These are phyloP conservation scores for Rhagologus leucostigma DNA, from an alignment of 2,113 vertebrate genomes.

Conservation along the genomic window DNA sequence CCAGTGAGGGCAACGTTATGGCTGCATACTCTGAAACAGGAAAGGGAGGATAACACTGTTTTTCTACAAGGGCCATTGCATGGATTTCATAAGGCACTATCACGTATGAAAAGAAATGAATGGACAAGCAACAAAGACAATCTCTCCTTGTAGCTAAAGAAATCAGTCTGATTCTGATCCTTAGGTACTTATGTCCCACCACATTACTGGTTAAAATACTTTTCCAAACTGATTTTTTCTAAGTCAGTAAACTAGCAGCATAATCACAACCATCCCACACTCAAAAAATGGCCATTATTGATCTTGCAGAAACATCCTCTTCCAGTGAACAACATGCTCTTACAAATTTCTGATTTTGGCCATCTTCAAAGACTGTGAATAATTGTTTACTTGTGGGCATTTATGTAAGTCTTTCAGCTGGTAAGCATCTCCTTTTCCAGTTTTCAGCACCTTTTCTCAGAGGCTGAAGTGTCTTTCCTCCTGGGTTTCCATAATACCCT, in stretches of 20 bases:
- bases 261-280: background rate
- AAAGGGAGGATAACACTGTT: background rate
- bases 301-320: background rate
- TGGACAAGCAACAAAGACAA: background rate
- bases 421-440: background rate
- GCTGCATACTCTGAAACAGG: background rate
- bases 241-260: background rate
- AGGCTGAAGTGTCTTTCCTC: background rate
- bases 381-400: background rate
- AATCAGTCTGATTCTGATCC: background rate
- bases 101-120: background rate
- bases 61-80: background rate
- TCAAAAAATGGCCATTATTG: background rate
- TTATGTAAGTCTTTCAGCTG: background rate
- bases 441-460: background rate
- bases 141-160: background rate
- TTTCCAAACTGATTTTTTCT: background rate
- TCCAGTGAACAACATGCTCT: background rate
- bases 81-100: background rate
- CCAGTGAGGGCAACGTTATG: background rate
- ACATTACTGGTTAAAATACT: background rate
- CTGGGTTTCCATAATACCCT: background rate
- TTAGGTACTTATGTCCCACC: background rate
- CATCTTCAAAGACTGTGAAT: background rate
- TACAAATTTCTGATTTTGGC: background rate